These are phyloP conservation scores for Ctenochaetus hawaiiensis DNA, from an alignment of 2,797 vertebrate species.

Conservation along the genomic window DNA sequence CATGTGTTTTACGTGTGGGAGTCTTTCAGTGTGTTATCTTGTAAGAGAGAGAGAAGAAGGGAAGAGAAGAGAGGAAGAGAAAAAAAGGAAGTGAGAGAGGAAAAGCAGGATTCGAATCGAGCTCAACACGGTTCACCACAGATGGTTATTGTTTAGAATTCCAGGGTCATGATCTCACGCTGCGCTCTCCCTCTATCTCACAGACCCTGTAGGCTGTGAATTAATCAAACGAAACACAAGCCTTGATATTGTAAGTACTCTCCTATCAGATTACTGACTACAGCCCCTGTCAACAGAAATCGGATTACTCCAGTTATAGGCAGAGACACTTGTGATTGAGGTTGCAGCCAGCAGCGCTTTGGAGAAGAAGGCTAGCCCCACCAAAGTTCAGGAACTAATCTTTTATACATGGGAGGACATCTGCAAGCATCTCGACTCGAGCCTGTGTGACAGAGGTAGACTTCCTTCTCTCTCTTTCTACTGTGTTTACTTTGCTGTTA, in stretches of 20 bases:
- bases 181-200: constrained; percentile 83
- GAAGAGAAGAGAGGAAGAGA: constrained; percentile 51
- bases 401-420: constrained; percentile 71
- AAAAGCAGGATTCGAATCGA: constrained; percentile 63
- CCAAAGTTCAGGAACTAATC: constrained; percentile 65
- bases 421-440: constrained; percentile 68
- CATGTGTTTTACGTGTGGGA: constrained; percentile 42
- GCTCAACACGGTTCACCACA: constrained; percentile 89
- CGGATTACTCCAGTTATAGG: constrained; percentile 73
- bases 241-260: constrained; percentile 81
- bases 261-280: constrained; percentile 76
- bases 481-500: constrained; percentile 77
- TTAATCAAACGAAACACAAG: constrained; percentile 83
- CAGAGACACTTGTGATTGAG: constrained; percentile 76
- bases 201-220: constrained; percentile 83
- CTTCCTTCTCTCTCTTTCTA: constrained; percentile 73
- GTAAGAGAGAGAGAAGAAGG: constrained; percentile 13
- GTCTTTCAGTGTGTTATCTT: constrained; percentile 58
- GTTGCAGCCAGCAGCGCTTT: constrained; percentile 61
- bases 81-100: constrained; percentile 71
- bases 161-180: constrained; percentile 93
- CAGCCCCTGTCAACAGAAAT: constrained; percentile 72
- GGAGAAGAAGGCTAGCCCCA: constrained; percentile 42
- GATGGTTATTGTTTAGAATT: constrained; percentile 97
- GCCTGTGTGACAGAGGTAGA: constrained; percentile 65